These are phyloP conservation scores for Drosophila takahashii DNA, from an alignment of 1,140 invertebrate genomes.

Conservation along the genomic window DNA sequence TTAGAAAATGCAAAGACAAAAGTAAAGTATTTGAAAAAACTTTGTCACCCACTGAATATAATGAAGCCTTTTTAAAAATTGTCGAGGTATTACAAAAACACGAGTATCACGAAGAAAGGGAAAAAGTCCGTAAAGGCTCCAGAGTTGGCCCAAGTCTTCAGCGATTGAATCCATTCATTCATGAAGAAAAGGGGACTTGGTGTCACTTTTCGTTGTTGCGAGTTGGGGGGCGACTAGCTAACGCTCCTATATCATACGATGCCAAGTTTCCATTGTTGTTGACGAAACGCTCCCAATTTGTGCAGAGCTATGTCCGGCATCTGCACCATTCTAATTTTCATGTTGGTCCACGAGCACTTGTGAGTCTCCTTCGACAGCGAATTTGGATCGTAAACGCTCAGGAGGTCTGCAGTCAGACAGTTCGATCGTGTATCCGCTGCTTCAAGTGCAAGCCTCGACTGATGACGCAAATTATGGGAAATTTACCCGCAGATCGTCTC, in stretches of 20 bases:
- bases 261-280: neutral
- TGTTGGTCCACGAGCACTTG: neutral
- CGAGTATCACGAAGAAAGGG: too few species aligned
- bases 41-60: too few species aligned
- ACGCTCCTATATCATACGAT: conserved; percentile 2
- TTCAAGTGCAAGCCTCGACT: neutral
- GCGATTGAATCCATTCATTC: neutral
- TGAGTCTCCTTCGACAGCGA: neutral
- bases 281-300: neutral
- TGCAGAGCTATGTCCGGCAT: neutral
- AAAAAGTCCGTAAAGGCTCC: too few species aligned
- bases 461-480: neutral
- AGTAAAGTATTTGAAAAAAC: too few species aligned
- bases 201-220: neutral
- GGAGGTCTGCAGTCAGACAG: neutral
- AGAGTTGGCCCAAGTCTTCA: too few species aligned
- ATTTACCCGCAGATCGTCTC: neutral
- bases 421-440: neutral
- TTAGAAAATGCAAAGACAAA: too few species aligned
- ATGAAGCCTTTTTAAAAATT: too few species aligned
- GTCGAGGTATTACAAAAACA: too few species aligned
- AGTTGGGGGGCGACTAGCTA: neutral
- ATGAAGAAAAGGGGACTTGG: neutral
- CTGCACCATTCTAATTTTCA: neutral
- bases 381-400: neutral